Conservation (phyloP, 2,113 vertebrate species). For the Nerophis lumbriciformis region DNA sequence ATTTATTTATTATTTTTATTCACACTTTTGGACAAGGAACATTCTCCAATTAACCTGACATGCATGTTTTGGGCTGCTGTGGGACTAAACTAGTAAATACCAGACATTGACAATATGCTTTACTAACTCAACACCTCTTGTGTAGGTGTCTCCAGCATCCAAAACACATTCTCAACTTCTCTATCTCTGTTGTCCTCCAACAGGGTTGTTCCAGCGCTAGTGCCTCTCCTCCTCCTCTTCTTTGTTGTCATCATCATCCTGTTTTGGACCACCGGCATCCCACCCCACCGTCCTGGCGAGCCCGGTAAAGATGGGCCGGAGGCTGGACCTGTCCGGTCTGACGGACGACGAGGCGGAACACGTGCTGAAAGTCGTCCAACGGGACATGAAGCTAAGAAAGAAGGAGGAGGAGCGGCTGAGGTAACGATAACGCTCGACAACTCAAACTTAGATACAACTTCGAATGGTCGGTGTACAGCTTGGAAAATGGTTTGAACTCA, state of each 20-base stretch:
- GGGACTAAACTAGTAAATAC: no score
- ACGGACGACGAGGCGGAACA: conserved; percentile 91
- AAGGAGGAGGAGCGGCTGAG: conserved; percentile 91
- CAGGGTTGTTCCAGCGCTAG: conserved; percentile 50
- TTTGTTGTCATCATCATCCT: conserved; percentile 8
- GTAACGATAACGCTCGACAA: conserved; percentile 58
- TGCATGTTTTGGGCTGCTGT: no score
- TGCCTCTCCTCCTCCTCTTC: conserved; percentile 39
- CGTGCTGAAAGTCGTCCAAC: conserved; percentile 89
- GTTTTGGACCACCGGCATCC: conserved; percentile 31
- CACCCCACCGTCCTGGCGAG: conserved; percentile 36
- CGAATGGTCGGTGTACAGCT: no score
- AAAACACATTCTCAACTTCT: neutral
- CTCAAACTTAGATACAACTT: neutral
- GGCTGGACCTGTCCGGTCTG: conserved; percentile 91
- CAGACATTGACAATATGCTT: no score
- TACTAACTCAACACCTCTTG: no score
- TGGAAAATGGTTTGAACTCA: no score
- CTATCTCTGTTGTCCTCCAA: neutral
- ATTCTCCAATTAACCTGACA: no score
- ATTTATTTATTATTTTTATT: no score
- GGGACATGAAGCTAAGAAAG: conserved; percentile 92
- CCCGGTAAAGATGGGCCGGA: conserved; percentile 81
- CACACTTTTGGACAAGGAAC: no score
- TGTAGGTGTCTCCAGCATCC: no score